phyloP scores from a whole-genome alignment of 2,888 invertebrate species.

The Spodoptera picta region DNA sequence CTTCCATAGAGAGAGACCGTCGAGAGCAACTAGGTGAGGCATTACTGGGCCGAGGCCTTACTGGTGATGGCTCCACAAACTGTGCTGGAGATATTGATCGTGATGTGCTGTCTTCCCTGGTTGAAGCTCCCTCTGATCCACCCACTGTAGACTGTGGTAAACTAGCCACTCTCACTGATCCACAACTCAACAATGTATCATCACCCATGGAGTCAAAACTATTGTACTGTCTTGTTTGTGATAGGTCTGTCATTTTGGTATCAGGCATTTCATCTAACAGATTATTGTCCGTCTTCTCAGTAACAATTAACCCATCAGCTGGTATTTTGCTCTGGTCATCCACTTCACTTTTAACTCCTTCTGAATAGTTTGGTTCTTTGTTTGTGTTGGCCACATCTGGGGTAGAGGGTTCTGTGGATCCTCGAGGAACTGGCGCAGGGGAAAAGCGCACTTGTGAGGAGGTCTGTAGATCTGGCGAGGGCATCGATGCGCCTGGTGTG shows the following conservation, averaged over 20 bases:
- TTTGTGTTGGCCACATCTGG: constrained; percentile 75
- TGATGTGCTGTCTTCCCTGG: constrained; percentile 82
- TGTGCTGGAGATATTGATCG: constrained; percentile 84
- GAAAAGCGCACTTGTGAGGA: constrained; percentile 68
- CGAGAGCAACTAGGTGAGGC: constrained; percentile 85
- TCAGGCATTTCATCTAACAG: constrained; percentile 86
- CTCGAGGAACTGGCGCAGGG: constrained; percentile 67
- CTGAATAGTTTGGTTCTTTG: constrained; percentile 79
- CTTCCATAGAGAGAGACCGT: constrained; percentile 85
- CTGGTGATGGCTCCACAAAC: constrained; percentile 84
- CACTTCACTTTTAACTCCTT: constrained; percentile 77
- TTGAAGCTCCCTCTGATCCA: constrained; percentile 76
- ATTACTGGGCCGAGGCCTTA: constrained; percentile 74
- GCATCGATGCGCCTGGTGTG: constrained; percentile 80
- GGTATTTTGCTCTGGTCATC: constrained; percentile 80
- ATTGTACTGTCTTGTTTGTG: constrained; percentile 84
- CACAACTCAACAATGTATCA: constrained; percentile 82
- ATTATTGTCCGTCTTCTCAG: constrained; percentile 84
- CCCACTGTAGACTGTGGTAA: constrained; percentile 78
- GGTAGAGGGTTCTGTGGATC: constrained; percentile 73
- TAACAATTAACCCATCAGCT: constrained; percentile 83
- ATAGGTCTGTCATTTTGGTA: constrained; percentile 86
- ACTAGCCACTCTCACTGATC: constrained; percentile 80
- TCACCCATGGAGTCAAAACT: constrained; percentile 87
- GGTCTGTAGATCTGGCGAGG: constrained; percentile 67